phyloP scores from a whole-genome alignment of 2,797 vertebrate species.

The Helarctos malayanus region DNA sequence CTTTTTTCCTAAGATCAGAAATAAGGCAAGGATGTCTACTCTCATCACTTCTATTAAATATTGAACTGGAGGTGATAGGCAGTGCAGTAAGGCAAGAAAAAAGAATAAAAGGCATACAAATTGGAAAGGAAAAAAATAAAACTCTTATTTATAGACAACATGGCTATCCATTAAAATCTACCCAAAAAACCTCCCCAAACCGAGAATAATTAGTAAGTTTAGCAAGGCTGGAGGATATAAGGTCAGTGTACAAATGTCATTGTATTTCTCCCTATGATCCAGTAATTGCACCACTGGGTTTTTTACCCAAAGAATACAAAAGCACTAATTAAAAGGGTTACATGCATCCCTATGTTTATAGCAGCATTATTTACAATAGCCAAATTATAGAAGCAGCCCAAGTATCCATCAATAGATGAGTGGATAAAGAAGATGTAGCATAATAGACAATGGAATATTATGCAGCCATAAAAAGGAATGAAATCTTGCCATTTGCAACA shows the following conservation, averaged over 20 bases:
- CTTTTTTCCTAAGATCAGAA: background rate
- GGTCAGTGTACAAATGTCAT: background rate
- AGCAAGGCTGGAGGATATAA: conserved; percentile 18
- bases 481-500: background rate
- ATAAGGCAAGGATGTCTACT: background rate
- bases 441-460: background rate
- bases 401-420: background rate
- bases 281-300: background rate
- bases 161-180: background rate
- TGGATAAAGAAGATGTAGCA: background rate
- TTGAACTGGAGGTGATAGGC: background rate
- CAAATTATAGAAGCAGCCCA: background rate
- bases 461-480: background rate
- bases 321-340: background rate
- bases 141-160: background rate
- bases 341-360: background rate
- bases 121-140: background rate
- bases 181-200: background rate
- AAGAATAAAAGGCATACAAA: conserved; percentile 4
- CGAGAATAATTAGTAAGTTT: background rate
- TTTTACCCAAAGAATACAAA: background rate
- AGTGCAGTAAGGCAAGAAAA: background rate
- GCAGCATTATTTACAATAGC: background rate
- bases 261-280: background rate
- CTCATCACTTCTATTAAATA: background rate